Base-by-base conservation (phyloP, 2,797 vertebrate species). In the Aeoliscus strigatus region DNA sequence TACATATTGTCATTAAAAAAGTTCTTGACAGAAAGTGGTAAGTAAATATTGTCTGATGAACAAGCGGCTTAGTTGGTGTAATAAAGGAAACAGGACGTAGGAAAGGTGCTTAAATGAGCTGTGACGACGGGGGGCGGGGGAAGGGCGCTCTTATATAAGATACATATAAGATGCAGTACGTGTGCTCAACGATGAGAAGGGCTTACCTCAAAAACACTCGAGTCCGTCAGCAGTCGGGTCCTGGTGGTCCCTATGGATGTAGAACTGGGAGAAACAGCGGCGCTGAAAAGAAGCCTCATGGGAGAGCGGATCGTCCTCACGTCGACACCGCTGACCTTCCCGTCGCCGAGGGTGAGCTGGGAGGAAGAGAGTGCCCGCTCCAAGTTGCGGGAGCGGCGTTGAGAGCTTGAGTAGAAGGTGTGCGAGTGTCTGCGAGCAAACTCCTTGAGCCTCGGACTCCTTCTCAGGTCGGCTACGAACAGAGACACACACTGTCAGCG, bases 401-500 rank as follows among this genome's bases (percentile, higher is more conserved):
- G 90, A 43, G 88, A 77, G 24, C 67, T 62, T 11, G 90, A 89
- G 69, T 86, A 92, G 69, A 93, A 94, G 25, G 71, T 73, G 39
- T 53, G 86, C 3, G 91, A 96, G 64, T 84, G 66, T 37, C 88
- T 87, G 58, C 88, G 85, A 4, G 77, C 80, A 11, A 92, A 66
- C 3, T 83, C 89, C 79, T 92, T 92, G 69, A 97, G 87, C 48
- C 93, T 90, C 23, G 95, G 94, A 48, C 95, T 99, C 66, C 93
- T 90, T 60, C 94, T 88, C 35, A 96, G 63, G 44, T 84, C 87
- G 83, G 67, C 29, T 29, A 65, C 27, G 41, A 59, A 51, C 3
- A 14, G 50, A 34, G 39, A n/a, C 2, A 48, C n/a, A n/a, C n/a
- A n/a, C n/a, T n/a, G n/a, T n/a, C n/a, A n/a, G n/a, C n/a, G n/a